These are phyloP conservation scores for Tachuris rubrigastra DNA, from an alignment of 2,113 vertebrate species.

Conservation along the genomic window DNA sequence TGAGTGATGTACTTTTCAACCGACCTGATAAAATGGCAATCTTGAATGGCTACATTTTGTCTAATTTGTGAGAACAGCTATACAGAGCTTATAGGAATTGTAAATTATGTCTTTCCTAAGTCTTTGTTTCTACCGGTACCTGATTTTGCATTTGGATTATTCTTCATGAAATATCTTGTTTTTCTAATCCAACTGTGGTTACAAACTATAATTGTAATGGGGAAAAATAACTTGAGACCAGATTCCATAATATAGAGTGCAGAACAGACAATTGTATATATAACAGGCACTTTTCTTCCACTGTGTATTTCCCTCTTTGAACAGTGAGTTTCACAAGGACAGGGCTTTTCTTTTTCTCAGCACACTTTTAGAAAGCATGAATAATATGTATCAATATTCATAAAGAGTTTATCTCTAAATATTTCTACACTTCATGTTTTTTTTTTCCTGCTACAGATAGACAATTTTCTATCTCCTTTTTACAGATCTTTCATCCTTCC, in stretches of 20 bases:
- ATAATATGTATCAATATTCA: neutral
- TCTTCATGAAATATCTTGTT: neutral
- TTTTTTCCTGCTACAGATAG: neutral
- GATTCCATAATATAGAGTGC: neutral
- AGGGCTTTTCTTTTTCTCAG: neutral
- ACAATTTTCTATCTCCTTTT: neutral
- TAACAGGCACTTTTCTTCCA: neutral
- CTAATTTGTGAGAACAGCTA: neutral
- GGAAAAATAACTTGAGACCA: neutral
- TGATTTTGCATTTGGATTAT: neutral
- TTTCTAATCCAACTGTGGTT: neutral
- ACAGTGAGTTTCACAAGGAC: neutral
- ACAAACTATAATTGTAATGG: neutral
- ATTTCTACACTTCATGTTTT: neutral
- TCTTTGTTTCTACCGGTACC: neutral
- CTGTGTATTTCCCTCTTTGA: neutral
- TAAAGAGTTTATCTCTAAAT: neutral
- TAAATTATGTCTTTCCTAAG: neutral
- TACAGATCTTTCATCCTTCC: neutral
- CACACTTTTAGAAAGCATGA: neutral
- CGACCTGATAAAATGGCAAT: neutral
- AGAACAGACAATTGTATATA: neutral
- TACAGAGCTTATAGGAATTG: neutral
- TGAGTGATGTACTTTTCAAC: neutral
- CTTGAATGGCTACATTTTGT: neutral